Evolutionary conservation across 2,888 invertebrate genomes (phyloP).

Genomic region (Trypoxylon attenuatum): DNA sequence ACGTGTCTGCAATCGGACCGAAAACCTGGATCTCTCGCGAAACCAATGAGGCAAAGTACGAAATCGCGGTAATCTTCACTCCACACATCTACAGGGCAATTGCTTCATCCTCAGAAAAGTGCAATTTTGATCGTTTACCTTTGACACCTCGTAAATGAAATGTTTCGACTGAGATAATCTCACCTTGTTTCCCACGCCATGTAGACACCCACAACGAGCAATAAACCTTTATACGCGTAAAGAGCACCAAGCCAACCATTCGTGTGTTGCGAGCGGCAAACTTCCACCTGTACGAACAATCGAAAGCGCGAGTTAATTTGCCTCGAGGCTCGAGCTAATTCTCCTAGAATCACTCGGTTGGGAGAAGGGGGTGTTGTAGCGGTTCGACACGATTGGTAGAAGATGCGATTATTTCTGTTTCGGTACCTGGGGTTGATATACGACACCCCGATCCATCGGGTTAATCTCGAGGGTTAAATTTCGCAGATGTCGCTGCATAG

Average conservation of each 20-base stretch:
- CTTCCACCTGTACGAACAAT: conserved; percentile 83
- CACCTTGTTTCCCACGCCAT: conserved; percentile 96
- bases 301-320: conserved; percentile 47
- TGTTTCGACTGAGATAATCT: conserved; percentile 8
- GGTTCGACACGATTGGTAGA: no score
- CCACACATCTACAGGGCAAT: no score
- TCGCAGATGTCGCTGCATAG: conserved; percentile 89
- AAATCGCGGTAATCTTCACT: no score
- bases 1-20: conserved; percentile 80
- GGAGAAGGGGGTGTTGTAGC: no score
- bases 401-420: background rate
- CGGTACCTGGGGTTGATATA: conserved; percentile 88
- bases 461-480: conserved; percentile 89
- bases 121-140: no score
- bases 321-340: conserved; percentile 29
- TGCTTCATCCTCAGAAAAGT: no score
- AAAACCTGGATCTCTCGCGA: no score
- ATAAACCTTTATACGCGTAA: conserved; percentile 92
- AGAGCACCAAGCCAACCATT: conserved; percentile 93
- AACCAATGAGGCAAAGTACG: no score
- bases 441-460: conserved; percentile 85
- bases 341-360: no score
- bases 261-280: conserved; percentile 91
- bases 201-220: conserved; percentile 92
- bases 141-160: no score